Percentiles rank a stretch among this genome's conserved stretches.
Conservation (phyloP, 1,140 invertebrate genomes). For the Saccostrea cuccullata region DNA sequence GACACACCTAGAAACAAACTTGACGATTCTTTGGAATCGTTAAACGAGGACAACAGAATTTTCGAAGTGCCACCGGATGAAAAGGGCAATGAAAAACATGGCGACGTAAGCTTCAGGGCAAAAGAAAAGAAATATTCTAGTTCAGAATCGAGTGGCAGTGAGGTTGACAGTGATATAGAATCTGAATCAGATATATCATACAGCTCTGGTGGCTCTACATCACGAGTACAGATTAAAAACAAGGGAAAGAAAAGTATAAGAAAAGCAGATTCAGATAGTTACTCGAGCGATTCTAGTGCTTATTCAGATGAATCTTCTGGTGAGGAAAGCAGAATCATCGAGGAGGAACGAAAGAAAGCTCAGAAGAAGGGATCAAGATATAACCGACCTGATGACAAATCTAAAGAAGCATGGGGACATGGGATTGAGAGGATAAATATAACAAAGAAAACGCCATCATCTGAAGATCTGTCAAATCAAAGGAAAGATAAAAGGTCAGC, state of each 20-base stretch:
- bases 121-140: constrained; percentile 51
- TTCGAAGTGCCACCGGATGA: constrained; percentile 44
- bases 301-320: constrained; percentile 62
- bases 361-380: constrained; percentile 30
- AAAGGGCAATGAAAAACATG: constrained; percentile 51
- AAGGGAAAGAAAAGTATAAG: not conserved
- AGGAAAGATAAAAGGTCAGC: constrained; percentile 48
- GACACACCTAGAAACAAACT: constrained; percentile 62
- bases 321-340: constrained; percentile 48
- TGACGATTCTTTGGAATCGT: constrained; percentile 24
- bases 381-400: constrained; percentile 44
- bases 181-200: constrained; percentile 45
- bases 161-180: constrained; percentile 39
- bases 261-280: constrained; percentile 39
- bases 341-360: constrained; percentile 49
- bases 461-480: constrained; percentile 34
- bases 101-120: constrained; percentile 32
- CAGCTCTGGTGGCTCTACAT: constrained; percentile 18
- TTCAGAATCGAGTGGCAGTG: constrained; percentile 54
- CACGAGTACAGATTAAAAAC: constrained; percentile 9
- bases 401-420: constrained; percentile 38
- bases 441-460: constrained; percentile 22
- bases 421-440: constrained; percentile 19
- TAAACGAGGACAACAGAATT: constrained; percentile 43
- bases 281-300: constrained; percentile 61